Evolutionary conservation across 2,113 vertebrate species (phyloP).

Genomic region (Sarotherodon lohbergeri): DNA sequence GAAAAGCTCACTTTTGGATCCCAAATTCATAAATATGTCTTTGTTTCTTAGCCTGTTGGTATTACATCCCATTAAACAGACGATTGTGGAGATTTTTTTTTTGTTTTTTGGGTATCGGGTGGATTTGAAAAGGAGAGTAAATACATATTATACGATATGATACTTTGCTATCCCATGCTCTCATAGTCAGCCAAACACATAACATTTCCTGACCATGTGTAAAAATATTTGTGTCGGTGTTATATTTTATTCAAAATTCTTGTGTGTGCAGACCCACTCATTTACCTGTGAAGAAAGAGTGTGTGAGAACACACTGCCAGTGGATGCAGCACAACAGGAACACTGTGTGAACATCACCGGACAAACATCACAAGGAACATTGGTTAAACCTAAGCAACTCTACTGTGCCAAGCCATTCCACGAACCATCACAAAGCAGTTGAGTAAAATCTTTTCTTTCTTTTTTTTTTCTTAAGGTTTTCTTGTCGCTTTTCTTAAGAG

Average conservation of each 20-base stretch:
- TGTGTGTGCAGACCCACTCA: background rate
- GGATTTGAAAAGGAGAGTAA: background rate
- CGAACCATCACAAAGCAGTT: background rate
- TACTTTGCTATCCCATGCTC: background rate
- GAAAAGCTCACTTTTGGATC: background rate
- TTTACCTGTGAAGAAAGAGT: rapidly evolving
- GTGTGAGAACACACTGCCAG: background rate
- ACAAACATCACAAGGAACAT: background rate
- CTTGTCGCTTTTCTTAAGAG: background rate
- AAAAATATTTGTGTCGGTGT: background rate
- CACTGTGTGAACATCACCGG: constrained; percentile 33
- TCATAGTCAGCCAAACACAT: background rate
- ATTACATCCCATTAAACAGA: background rate
- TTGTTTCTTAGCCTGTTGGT: background rate
- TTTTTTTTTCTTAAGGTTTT: background rate
- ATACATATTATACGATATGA: background rate
- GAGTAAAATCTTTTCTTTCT: background rate
- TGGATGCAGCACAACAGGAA: background rate
- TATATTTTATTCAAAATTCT: background rate
- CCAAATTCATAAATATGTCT: background rate
- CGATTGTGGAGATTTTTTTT: too few relatives aligned
- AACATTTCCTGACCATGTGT: background rate
- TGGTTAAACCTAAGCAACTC: background rate
- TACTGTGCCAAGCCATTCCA: background rate
- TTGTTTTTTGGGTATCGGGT: background rate